phyloP scores from a whole-genome alignment of 2,797 vertebrate species.

The Hipposideros larvatus region DNA sequence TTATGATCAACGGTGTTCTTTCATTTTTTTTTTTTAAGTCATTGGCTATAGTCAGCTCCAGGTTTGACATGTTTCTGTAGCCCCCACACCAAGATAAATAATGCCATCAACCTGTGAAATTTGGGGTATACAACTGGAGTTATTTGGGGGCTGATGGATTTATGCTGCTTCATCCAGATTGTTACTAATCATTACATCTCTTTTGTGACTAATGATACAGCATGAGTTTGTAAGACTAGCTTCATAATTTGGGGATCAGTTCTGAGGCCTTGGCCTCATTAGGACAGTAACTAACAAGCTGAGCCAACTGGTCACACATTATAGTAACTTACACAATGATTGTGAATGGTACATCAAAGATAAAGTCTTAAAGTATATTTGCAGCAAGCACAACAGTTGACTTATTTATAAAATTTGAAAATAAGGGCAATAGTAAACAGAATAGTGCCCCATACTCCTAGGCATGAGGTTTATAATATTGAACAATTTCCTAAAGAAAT shows the following conservation, averaged over 20 bases:
- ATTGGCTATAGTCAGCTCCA: background rate
- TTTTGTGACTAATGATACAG: slow-evolving; percentile 26
- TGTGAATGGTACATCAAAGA: background rate
- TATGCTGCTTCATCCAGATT: background rate
- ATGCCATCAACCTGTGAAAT: background rate
- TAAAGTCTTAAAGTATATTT: slow-evolving; percentile 11
- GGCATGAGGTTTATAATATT: background rate
- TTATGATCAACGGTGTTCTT: background rate
- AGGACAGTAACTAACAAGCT: slow-evolving; percentile 6
- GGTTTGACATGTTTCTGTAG: background rate
- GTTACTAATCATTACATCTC: background rate
- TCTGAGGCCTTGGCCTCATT: slow-evolving; percentile 18
- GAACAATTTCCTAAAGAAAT: slow-evolving; percentile 5
- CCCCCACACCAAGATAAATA: background rate
- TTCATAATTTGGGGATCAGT: background rate
- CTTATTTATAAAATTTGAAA: slow-evolving; percentile 39
- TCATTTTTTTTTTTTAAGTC: background rate
- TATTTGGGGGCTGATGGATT: background rate
- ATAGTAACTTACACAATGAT: slow-evolving; percentile 9
- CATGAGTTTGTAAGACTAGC: slow-evolving; percentile 38
- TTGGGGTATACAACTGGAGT: background rate
- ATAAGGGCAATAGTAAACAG: slow-evolving; percentile 28
- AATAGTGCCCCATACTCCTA: background rate
- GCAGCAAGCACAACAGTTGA: background rate
- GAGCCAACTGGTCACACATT: slow-evolving; percentile 42